A percentile compares a stretch with the other conserved stretches of the same genome.
Evolutionary conservation across 2,888 invertebrate species (phyloP).

Genomic region (Esperia sulphurella): DNA sequence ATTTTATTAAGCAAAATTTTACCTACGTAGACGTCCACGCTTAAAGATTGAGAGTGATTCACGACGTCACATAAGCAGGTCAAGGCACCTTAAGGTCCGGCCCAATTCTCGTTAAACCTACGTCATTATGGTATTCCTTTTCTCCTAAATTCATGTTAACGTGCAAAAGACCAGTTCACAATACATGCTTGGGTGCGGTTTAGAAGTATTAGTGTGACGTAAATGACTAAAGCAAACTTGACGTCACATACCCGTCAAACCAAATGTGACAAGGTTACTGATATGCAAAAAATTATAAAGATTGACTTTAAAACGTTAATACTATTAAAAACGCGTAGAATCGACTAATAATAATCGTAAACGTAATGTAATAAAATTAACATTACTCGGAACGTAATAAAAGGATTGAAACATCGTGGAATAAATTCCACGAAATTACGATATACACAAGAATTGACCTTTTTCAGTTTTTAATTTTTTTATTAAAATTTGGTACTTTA

Average conservation of each 20-base stretch:
- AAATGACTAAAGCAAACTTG: conserved; percentile 24
- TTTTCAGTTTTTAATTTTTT: too few relatives aligned
- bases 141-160: conserved; percentile 15
- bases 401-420: too few relatives aligned
- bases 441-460: too few relatives aligned
- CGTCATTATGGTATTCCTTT: conserved; percentile 9
- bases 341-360: neutral
- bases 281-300: conserved; percentile 29
- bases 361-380: neutral
- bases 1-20: neutral
- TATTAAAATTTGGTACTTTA: too few relatives aligned
- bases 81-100: conserved; percentile 7
- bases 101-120: conserved; percentile 8
- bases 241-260: conserved; percentile 23
- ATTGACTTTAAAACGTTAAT: conserved; percentile 35
- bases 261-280: conserved; percentile 26
- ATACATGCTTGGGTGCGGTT: neutral
- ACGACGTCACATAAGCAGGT: conserved; percentile 4
- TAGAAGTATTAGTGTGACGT: conserved; percentile 17
- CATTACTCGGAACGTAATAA: too few relatives aligned
- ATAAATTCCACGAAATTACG: too few relatives aligned
- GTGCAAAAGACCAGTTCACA: conserved; percentile 3
- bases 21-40: neutral
- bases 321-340: neutral
- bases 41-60: conserved; percentile 6